Percentiles rank a stretch among this genome's conserved stretches.
Conservation (phyloP, 2,113 vertebrate genomes). For the Crotalus tigris region DNA sequence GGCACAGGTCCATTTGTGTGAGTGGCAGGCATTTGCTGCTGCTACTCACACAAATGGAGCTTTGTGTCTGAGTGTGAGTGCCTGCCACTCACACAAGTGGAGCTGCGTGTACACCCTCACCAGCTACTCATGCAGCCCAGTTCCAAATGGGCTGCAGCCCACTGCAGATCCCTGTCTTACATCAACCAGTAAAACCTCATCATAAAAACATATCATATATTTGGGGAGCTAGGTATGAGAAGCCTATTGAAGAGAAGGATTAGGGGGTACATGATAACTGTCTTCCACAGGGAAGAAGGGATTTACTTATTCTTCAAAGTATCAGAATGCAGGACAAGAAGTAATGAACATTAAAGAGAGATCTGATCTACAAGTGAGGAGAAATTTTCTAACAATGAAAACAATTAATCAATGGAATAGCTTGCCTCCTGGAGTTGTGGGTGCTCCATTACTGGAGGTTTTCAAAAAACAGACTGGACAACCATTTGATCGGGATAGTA, state of each 20-base stretch:
- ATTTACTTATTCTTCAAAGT: background rate
- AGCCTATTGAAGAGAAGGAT: background rate
- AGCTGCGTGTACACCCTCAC: background rate
- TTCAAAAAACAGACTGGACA: background rate
- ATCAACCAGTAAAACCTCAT: background rate
- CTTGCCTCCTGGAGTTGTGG: background rate
- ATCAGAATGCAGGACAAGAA: background rate
- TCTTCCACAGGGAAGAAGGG: background rate
- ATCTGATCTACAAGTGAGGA: background rate
- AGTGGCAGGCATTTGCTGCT: too few species aligned
- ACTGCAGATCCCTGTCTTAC: background rate
- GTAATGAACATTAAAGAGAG: background rate
- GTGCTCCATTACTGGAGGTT: background rate
- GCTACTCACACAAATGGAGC: background rate
- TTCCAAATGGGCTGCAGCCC: background rate
- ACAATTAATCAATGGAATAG: background rate
- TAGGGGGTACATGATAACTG: background rate
- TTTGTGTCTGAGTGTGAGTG: rapidly evolving
- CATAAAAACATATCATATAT: background rate
- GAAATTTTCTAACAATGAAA: background rate
- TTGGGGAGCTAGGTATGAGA: background rate
- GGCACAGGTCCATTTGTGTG: background rate
- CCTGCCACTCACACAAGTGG: background rate
- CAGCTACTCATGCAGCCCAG: background rate
- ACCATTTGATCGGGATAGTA: background rate